Evolutionary conservation across 2,888 invertebrate species (phyloP), one percentile per base, ranked within the genome.

Genomic region (Rhimphoctona megacephalus): DNA sequence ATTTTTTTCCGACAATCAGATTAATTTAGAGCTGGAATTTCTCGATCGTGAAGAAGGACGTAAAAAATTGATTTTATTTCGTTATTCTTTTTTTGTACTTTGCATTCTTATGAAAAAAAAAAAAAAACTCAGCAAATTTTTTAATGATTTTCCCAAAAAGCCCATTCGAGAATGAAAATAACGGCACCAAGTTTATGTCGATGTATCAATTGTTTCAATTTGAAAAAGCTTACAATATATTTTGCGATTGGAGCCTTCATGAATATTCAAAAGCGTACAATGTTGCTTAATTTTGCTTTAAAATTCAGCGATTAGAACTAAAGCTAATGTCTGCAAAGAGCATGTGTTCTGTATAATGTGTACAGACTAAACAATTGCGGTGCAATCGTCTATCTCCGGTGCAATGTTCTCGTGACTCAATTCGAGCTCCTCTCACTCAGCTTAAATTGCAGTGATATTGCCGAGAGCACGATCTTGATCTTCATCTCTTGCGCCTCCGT

Each of bases 381-480:
- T 79, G 85, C 78, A 83, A 83, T 83, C 85, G 83, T 80, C 76
- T 79, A 86, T 86, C 83, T 86, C 83, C 83, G 86, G 86, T 86
- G 81, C 83, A 86, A 83, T 84, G 83, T 81, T 83, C 83, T 81
- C 83, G 81, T 78, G 67, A 86, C 79, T 83, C 79, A 67, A 64
- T 49, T 81, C 77, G 33, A 61, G 73, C 54, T 70, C 33, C 61
- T 61, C 78, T 73, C 78, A 25, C 78, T 73, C 73, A 25, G 61
- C 73, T 81, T 73, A 83, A 83, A 86, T 86, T 86, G 83, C 86
- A 74, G 25, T 52, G 74, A 77, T 84, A 86, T 81, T 84, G 49
- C 52, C 30, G 80, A 81, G 86, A 67, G 36, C 80, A 78, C 86
- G 86, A 86, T 86, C 86, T 86, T 86, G 86, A 86, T 86, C 86